These are phyloP conservation scores for Nasua narica DNA, from an alignment of 2,797 vertebrate species.

Conservation along the genomic window DNA sequence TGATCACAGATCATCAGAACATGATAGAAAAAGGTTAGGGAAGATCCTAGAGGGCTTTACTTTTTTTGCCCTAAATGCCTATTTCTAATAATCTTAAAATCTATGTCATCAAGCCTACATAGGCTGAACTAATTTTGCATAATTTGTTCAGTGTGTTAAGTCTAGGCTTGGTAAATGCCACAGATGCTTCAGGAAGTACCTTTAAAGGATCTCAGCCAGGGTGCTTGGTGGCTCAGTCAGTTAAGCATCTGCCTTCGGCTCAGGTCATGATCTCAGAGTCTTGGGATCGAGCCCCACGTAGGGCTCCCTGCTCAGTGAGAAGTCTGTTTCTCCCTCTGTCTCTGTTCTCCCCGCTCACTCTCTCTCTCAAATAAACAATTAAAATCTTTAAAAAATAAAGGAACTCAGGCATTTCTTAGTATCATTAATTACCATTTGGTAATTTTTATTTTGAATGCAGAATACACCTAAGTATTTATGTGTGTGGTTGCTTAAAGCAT, in stretches of 20 bases:
- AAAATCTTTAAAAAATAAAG: not conserved
- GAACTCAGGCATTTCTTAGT: not conserved
- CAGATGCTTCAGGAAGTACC: not conserved
- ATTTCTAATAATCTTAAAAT: slow-evolving; percentile 27
- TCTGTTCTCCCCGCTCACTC: not conserved
- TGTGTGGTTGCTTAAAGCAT: slow-evolving; percentile 30
- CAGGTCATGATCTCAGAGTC: not conserved
- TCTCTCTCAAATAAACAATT: not conserved
- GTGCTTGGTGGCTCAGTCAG: not conserved
- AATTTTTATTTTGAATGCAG: not conserved
- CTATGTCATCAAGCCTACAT: not conserved
- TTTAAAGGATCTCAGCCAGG: not conserved
- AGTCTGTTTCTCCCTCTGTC: not conserved
- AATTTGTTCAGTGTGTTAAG: not conserved
- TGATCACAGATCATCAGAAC: not conserved
- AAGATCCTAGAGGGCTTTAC: not conserved
- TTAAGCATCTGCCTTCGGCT: not conserved
- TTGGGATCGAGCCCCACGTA: not conserved
- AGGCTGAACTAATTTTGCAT: not conserved
- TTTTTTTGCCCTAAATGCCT: slow-evolving; percentile 26
- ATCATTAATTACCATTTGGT: not conserved
- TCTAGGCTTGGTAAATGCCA: not conserved
- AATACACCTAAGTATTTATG: slow-evolving; percentile 1
- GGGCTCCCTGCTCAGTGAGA: not conserved
- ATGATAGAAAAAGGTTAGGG: not conserved